These are phyloP conservation scores for Porites australiensis DNA, from an alignment of 64 coral and sea anemone genomes.

Conservation along the genomic window DNA sequence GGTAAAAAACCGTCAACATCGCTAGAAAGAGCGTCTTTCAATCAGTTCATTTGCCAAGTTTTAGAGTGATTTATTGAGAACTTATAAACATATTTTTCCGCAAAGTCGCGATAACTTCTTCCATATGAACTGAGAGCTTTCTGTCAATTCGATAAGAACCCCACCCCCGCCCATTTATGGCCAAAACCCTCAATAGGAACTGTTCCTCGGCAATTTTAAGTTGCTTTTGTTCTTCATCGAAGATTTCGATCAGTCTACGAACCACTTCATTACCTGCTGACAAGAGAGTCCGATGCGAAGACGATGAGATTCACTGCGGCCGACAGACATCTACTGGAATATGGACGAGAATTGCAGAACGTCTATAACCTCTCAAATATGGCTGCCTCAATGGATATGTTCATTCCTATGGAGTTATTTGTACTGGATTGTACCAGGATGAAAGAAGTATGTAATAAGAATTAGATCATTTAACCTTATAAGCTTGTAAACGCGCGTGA, in stretches of 20 bases:
- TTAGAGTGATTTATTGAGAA: too few relatives aligned
- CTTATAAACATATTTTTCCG: too few relatives aligned
- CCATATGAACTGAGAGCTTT: too few relatives aligned
- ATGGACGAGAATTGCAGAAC: conserved; percentile 81
- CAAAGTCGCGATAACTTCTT: too few relatives aligned
- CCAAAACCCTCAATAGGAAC: too few relatives aligned
- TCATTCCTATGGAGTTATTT: conserved; percentile 95
- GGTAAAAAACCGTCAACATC: too few relatives aligned
- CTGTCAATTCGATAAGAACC: too few relatives aligned
- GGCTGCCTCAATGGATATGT: conserved; percentile 84
- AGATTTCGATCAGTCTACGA: conserved; percentile 88
- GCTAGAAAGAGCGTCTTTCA: too few relatives aligned
- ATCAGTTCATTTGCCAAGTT: too few relatives aligned
- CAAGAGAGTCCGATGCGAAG: conserved; percentile 58
- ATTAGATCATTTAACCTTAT: background rate
- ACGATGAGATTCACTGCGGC: conserved; percentile 71
- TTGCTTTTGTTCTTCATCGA: background rate
- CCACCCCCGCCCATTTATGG: too few relatives aligned
- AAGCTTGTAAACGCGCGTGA: background rate
- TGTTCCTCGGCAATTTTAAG: background rate
- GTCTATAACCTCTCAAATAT: conserved; percentile 70
- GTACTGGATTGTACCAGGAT: conserved; percentile 85
- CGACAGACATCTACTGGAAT: conserved; percentile 79
- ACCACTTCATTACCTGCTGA: conserved; percentile 76
- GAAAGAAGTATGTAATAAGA: conserved; percentile 61